phyloP scores from a whole-genome alignment of 2,797 vertebrate species.

The Periophthalmus magnuspinnatus region DNA sequence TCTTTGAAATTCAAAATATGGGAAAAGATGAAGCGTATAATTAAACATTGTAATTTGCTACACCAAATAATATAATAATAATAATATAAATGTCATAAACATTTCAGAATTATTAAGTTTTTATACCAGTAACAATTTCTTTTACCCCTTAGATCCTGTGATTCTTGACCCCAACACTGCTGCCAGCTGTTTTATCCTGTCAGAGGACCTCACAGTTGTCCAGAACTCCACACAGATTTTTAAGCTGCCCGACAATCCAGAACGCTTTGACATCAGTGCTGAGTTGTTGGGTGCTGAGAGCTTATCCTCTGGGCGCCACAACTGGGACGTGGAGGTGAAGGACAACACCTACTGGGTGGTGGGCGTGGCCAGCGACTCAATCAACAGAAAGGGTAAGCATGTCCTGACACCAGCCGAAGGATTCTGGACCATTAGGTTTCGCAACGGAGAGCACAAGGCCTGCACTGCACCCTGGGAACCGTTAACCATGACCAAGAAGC shows the following conservation, averaged over 20 bases:
- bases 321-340: slow-evolving; percentile 80
- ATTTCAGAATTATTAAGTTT: neutral
- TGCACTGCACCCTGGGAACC: slow-evolving; percentile 80
- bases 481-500: slow-evolving; percentile 70
- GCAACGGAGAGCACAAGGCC: slow-evolving; percentile 82
- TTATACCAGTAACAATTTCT: neutral
- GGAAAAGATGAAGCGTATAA: slow-evolving; percentile 78
- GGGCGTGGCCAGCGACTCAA: slow-evolving; percentile 75
- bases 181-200: slow-evolving; percentile 78
- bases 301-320: slow-evolving; percentile 72
- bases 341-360: slow-evolving; percentile 82
- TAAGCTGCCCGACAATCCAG: slow-evolving; percentile 78
- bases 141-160: slow-evolving; percentile 68
- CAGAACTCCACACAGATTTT: slow-evolving; percentile 74
- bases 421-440: slow-evolving; percentile 81
- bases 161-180: slow-evolving; percentile 81
- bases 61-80: too few relatives aligned
- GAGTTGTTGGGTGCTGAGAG: slow-evolving; percentile 77
- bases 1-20: slow-evolving; percentile 79
- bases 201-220: slow-evolving; percentile 74
- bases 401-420: slow-evolving; percentile 79
- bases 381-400: slow-evolving; percentile 81
- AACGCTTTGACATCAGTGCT: slow-evolving; percentile 79
- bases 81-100: neutral
- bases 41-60: slow-evolving; percentile 76